These are phyloP conservation scores for Drosophila lacteicornis DNA, from an alignment of 1,140 invertebrate species.

Conservation along the genomic window DNA sequence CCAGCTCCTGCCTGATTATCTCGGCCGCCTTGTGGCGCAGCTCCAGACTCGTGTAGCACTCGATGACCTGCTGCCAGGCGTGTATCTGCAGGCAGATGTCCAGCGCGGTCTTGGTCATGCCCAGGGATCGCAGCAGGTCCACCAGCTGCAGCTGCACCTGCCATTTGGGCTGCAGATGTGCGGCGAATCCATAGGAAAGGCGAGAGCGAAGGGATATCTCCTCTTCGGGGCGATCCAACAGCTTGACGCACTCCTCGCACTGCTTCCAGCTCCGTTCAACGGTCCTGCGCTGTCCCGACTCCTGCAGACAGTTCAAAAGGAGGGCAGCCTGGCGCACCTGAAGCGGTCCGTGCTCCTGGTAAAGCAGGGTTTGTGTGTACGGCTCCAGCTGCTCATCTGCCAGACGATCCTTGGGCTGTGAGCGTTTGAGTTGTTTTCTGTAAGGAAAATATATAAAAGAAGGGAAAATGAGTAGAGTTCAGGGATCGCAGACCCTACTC, in stretches of 20 bases:
- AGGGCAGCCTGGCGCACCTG: conserved; percentile 89
- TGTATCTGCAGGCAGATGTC: conserved; percentile 93
- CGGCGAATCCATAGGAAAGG: conserved; percentile 88
- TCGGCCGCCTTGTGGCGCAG: conserved; percentile 95
- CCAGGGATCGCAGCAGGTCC: conserved; percentile 91
- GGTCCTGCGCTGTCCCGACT: conserved; percentile 90
- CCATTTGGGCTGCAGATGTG: conserved; percentile 90
- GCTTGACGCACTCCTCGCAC: conserved; percentile 91
- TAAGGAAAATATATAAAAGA: conserved; percentile 64
- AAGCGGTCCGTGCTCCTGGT: conserved; percentile 90
- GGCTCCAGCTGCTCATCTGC: conserved; percentile 92
- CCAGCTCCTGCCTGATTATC: conserved; percentile 93
- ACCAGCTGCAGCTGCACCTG: conserved; percentile 91
- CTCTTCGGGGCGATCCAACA: conserved; percentile 46
- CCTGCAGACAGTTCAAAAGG: conserved; percentile 90
- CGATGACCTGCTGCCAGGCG: conserved; percentile 97
- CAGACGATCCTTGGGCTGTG: conserved; percentile 91
- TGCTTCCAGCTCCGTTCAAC: conserved; percentile 95
- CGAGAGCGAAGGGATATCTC: conserved; percentile 49
- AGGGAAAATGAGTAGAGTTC: conserved; percentile 50
- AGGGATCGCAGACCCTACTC: conserved; percentile 62
- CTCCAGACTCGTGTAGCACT: conserved; percentile 94
- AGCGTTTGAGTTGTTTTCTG: conserved; percentile 87
- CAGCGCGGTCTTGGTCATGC: conserved; percentile 93
- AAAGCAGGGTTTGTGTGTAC: conserved; percentile 89